Conservation (phyloP, 2,113 vertebrate genomes). For the Cervus canadensis region DNA sequence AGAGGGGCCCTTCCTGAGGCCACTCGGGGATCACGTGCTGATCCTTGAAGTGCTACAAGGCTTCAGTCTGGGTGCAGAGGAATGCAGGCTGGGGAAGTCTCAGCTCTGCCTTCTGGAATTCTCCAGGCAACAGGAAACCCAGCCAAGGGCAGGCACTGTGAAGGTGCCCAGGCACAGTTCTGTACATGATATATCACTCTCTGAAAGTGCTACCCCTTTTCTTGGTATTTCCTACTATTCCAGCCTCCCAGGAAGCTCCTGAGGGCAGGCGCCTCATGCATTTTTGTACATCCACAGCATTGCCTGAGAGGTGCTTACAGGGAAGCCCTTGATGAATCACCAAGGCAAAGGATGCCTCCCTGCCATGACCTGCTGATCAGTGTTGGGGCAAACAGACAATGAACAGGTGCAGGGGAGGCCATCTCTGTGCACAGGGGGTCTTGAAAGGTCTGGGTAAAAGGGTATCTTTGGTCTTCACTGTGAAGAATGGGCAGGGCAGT, state of each 20-base stretch:
- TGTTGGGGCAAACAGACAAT: no score
- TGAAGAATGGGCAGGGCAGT: background rate
- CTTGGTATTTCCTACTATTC: background rate
- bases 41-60: background rate
- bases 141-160: background rate
- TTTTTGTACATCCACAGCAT: background rate
- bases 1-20: background rate
- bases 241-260: background rate
- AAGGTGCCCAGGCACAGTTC: background rate
- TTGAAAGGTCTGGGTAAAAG: background rate
- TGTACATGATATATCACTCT: background rate
- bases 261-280: no score
- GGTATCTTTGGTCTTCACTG: background rate
- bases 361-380: rapidly evolving
- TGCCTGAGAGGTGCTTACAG: background rate
- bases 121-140: background rate
- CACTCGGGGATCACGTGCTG: rapidly evolving
- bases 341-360: background rate
- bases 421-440: background rate
- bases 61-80: rapidly evolving
- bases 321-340: background rate
- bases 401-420: rapidly evolving
- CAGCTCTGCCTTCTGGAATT: background rate
- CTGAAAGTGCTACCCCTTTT: background rate
- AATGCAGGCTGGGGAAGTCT: rapidly evolving